Percentiles rank a stretch among this genome's conserved stretches.
These are phyloP conservation scores for Sceliomorpha sp. DNA, from an alignment of 2,888 invertebrate genomes.

Conservation along the genomic window DNA sequence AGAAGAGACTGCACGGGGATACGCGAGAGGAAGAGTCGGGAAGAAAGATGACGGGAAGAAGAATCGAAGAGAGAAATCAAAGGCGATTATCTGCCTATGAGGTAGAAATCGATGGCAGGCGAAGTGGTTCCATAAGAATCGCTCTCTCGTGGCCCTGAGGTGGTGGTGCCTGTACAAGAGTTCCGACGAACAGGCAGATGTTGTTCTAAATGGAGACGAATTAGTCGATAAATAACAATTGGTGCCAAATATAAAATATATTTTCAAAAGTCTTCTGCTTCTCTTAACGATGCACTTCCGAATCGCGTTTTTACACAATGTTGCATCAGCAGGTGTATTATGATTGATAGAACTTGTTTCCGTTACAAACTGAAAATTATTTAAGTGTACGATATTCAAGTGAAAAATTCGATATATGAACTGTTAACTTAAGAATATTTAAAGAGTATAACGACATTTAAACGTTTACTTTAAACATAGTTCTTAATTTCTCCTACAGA, in stretches of 20 bases:
- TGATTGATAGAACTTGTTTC: neutral
- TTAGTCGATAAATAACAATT: conserved; percentile 75
- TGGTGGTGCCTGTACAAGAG: conserved; percentile 62
- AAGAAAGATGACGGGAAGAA: conserved; percentile 61
- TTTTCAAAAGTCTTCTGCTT: conserved; percentile 31
- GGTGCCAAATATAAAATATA: conserved; percentile 52
- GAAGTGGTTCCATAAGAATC: conserved; percentile 64
- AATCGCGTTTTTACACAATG: conserved; percentile 13
- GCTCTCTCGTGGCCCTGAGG: conserved; percentile 65
- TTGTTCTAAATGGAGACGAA: conserved; percentile 74
- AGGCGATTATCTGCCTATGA: conserved; percentile 79
- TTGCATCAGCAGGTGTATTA: conserved; percentile 30
- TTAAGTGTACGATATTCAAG: too few relatives aligned
- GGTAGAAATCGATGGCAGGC: conserved; percentile 75
- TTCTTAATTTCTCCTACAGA: too few relatives aligned
- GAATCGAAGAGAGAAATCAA: conserved; percentile 80
- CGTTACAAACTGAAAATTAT: neutral
- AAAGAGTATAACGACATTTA: too few relatives aligned
- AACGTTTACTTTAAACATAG: too few relatives aligned
- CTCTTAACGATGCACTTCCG: conserved; percentile 21
- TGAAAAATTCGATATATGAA: too few relatives aligned
- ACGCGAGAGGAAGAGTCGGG: conserved; percentile 57
- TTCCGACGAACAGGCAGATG: conserved; percentile 64
- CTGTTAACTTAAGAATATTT: too few relatives aligned
- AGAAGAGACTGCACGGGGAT: conserved; percentile 62